These are phyloP conservation scores for Mareca strepera DNA, from an alignment of 2,797 vertebrate genomes.

Conservation along the genomic window DNA sequence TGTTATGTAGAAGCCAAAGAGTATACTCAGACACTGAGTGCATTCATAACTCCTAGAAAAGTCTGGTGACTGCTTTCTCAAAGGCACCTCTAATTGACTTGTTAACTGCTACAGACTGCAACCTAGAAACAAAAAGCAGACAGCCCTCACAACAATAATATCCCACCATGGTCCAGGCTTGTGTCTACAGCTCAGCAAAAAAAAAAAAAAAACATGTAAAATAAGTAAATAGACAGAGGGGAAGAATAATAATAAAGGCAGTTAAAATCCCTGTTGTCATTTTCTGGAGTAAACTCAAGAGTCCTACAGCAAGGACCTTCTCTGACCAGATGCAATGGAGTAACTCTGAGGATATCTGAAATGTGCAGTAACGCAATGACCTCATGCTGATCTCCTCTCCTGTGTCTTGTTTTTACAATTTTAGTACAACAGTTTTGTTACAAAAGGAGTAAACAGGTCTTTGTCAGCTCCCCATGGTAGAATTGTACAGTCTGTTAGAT, in stretches of 20 bases:
- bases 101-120: not conserved
- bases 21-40: slow-evolving; percentile 2
- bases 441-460: not conserved
- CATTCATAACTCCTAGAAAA: slow-evolving; percentile 15
- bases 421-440: not conserved
- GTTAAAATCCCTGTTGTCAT: not conserved
- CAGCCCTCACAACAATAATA: not conserved
- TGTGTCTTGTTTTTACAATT: not conserved
- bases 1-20: slow-evolving; percentile 3
- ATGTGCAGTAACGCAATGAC: not conserved
- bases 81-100: not conserved
- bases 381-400: not conserved
- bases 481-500: not conserved
- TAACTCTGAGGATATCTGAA: not conserved
- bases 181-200: not conserved
- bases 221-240: not conserved
- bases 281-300: not conserved
- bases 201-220: not conserved
- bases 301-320: not conserved
- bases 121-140: not conserved
- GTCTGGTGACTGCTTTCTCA: not conserved
- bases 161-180: not conserved
- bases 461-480: not conserved
- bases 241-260: not conserved
- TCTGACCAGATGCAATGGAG: accelerated